These are phyloP conservation scores for Ptychoptera albimana DNA, from an alignment of 2,888 invertebrate species.

Conservation along the genomic window DNA sequence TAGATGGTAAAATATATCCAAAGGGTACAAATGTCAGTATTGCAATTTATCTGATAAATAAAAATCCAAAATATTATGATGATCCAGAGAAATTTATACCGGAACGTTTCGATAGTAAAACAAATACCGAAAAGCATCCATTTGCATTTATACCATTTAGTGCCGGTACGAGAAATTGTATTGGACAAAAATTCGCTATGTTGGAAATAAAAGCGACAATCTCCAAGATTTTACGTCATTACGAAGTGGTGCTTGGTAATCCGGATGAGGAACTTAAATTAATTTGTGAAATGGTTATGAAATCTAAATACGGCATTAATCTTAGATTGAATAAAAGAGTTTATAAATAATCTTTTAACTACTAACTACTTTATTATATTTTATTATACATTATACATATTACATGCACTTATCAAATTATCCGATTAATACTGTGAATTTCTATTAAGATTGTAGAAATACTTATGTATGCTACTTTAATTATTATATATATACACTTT, in stretches of 20 bases:
- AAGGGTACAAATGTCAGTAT: constrained; percentile 35
- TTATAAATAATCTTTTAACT: too few species aligned
- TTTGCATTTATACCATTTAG: constrained; percentile 41
- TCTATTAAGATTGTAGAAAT: too few species aligned
- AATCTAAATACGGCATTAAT: constrained; percentile 20
- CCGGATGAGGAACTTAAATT: constrained; percentile 13
- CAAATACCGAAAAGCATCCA: constrained; percentile 36
- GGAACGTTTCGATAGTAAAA: constrained; percentile 37
- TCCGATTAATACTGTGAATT: too few species aligned
- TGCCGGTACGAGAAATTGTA: constrained; percentile 40
- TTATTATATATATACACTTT: too few species aligned
- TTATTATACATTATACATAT: too few species aligned
- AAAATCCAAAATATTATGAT: constrained; percentile 32
- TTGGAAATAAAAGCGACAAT: constrained; percentile 20
- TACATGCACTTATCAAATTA: too few species aligned
- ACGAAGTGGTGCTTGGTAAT: constrained; percentile 9
- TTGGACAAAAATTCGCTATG: constrained; percentile 27
- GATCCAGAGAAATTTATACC: constrained; percentile 38
- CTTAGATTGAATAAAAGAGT: constrained; percentile 17
- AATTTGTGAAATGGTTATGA: constrained; percentile 17
- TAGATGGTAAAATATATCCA: constrained; percentile 31
- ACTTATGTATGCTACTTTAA: too few species aligned
- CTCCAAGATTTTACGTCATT: constrained; percentile 19
- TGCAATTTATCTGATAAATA: constrained; percentile 35
- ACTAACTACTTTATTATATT: too few species aligned